Conservation (phyloP, 2,797 vertebrate species). For the Phaenicophaeus curvirostris region DNA sequence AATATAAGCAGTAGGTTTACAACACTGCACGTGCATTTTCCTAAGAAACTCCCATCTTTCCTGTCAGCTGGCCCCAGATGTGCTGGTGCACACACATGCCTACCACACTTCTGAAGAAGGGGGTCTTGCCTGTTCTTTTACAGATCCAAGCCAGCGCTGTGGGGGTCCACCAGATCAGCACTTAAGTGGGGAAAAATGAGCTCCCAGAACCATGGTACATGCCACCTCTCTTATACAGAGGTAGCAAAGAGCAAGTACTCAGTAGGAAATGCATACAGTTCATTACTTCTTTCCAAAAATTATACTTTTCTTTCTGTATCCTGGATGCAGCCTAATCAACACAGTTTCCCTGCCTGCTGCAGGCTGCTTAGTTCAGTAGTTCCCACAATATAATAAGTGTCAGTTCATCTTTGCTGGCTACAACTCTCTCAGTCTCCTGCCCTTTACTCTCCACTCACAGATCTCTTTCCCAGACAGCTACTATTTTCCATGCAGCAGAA, state of each 20-base stretch:
- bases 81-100: not conserved
- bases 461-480: constrained; percentile 17
- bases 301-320: not conserved
- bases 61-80: not conserved
- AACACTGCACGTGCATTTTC: not conserved
- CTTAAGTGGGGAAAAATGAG: not conserved
- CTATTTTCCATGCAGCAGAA: constrained; percentile 12
- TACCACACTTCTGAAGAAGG: fast-evolving
- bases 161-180: not conserved
- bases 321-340: not conserved
- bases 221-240: not conserved
- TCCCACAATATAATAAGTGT: not conserved
- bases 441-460: not conserved
- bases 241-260: not conserved
- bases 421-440: not conserved
- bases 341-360: fast-evolving
- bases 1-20: not conserved
- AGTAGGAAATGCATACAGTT: not conserved
- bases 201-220: fast-evolving
- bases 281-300: not conserved
- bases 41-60: not conserved
- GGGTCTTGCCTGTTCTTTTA: not conserved
- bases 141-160: not conserved
- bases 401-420: constrained; percentile 24
- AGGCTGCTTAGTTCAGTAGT: not conserved